Evolutionary conservation across 2,888 invertebrate species (phyloP).

Genomic region (Aphodius granarius): DNA sequence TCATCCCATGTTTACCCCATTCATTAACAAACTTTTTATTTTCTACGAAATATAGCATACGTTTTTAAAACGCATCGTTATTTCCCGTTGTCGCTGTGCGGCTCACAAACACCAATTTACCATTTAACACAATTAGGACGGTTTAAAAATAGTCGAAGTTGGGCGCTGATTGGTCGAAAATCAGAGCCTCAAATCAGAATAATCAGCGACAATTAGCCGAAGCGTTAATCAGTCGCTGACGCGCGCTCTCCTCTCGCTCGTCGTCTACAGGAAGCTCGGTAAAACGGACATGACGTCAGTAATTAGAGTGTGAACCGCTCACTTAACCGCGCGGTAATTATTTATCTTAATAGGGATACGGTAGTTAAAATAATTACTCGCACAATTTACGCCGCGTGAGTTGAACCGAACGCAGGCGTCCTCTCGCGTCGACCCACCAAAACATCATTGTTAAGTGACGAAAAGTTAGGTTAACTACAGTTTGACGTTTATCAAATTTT

Average conservation of each 20-base stretch:
- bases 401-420: slow-evolving; percentile 47
- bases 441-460: no score
- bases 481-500: background rate
- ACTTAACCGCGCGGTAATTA: slow-evolving; percentile 51
- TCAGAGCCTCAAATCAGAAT: slow-evolving; percentile 27
- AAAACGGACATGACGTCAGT: slow-evolving; percentile 52
- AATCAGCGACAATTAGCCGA: slow-evolving; percentile 25
- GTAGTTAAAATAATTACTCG: slow-evolving; percentile 55
- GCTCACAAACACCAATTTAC: background rate
- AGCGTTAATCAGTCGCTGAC: slow-evolving; percentile 23
- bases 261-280: slow-evolving; percentile 49
- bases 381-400: slow-evolving; percentile 52
- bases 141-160: slow-evolving; percentile 5
- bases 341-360: slow-evolving; percentile 55
- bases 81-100: background rate
- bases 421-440: slow-evolving; percentile 21
- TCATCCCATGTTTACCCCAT: slow-evolving; percentile 3
- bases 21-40: slow-evolving; percentile 20
- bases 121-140: background rate
- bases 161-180: slow-evolving; percentile 13
- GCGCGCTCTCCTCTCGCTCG: slow-evolving; percentile 28
- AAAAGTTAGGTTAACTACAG: no score
- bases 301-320: slow-evolving; percentile 52
- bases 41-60: background rate
- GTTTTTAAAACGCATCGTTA: background rate